Evolutionary conservation across 2,113 vertebrate species (phyloP), one percentile per base, ranked within the genome.

Genomic region (Nyctibius bracteatus): DNA sequence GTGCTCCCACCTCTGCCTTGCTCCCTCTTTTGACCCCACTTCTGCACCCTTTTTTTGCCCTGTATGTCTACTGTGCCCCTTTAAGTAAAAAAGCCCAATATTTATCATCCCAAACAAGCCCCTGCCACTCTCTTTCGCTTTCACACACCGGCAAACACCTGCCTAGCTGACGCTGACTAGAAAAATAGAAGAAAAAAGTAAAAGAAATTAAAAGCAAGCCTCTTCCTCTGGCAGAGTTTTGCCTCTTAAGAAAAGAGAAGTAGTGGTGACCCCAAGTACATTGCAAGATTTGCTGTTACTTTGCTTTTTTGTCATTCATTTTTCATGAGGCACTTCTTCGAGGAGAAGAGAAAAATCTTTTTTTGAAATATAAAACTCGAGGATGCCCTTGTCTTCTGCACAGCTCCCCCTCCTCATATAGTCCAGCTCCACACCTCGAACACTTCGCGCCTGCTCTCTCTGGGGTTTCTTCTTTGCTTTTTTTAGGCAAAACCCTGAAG

Each of bases 391-490:
- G 16, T 8, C 15, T 52, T 22, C 15, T 27, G 11, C 8, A 44
- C 23, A 65, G 35, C 14, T 93, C 11, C 35, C 14, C 6, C 8
- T 72, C 25, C 23, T 47, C 8, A 4, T 3, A 9, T 0, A 54
- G 37, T 21, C 43, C 58, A 62, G 22, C 21, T 86, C n/a, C 39
- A 18, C 6, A 22, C 25, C 24, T 30, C 5, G 3, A 31, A 20
- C 33, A 5, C 30, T 86, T 68, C 59, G 28, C 1, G 0, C 44
- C 59, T 82, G 14, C 41, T 61, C 0, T 0, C 13, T 61, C 35
- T 65, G 65, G 20, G 52, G 17, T 86, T 79, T n/a, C 4, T 79
- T n/a, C 4, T 52, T 20, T 31, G 35, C 25, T 68, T 79, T 9
- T 47, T 66, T 66, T 33, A 43, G 43, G 6, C 13, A 86, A 86